phyloP scores from a whole-genome alignment of 2,113 vertebrate genomes.

The Rhombomys opimus region DNA sequence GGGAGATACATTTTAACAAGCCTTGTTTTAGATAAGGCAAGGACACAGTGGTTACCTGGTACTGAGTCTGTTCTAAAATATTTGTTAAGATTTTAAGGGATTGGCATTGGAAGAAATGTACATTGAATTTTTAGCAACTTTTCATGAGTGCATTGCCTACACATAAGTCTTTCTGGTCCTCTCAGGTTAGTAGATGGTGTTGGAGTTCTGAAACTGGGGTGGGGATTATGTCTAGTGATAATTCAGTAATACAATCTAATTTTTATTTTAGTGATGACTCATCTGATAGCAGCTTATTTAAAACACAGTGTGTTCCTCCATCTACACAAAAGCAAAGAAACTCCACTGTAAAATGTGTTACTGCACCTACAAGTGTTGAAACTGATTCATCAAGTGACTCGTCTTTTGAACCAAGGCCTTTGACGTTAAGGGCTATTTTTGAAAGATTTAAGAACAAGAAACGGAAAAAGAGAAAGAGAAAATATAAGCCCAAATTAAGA shows the following conservation, averaged over 20 bases:
- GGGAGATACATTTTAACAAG: background rate
- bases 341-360: background rate
- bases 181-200: background rate
- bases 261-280: constrained; percentile 60
- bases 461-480: constrained; percentile 23
- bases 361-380: background rate
- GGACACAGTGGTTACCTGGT: background rate
- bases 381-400: constrained; percentile 75
- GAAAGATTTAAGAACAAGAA: constrained; percentile 58
- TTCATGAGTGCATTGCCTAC: background rate
- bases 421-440: constrained; percentile 85
- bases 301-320: background rate
- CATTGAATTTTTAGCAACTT: background rate
- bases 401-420: constrained; percentile 71
- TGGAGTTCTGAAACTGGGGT: too few relatives aligned
- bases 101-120: background rate
- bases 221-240: background rate
- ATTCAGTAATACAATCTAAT: background rate
- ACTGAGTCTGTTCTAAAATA: background rate
- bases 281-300: constrained; percentile 69
- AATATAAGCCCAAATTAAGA: constrained; percentile 1
- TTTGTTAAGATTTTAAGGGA: background rate
- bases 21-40: background rate
- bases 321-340: constrained; percentile 34
- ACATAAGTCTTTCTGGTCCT: background rate